Percentiles rank a stretch among this genome's conserved stretches.
Conservation (phyloP, 2,888 invertebrate species). For the Latrodectus elegans region DNA sequence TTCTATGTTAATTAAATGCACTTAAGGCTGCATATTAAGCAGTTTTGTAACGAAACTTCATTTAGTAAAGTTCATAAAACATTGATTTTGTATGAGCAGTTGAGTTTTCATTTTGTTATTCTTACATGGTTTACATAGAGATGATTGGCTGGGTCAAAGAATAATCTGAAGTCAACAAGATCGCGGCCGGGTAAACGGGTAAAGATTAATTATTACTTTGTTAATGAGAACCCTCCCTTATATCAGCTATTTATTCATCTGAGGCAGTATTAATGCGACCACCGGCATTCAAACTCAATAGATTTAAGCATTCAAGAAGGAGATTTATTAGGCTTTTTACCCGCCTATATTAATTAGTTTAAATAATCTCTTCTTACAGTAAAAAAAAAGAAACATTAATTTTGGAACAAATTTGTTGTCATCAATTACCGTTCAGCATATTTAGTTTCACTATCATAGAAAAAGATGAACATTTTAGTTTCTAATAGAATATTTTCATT, state of each 20-base stretch:
- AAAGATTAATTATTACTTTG: slow-evolving; percentile 67
- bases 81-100: neutral
- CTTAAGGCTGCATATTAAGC: neutral
- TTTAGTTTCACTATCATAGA: no score
- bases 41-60: neutral
- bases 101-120: slow-evolving; percentile 32
- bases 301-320: slow-evolving; percentile 53
- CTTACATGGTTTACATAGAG: slow-evolving; percentile 15
- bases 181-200: slow-evolving; percentile 61
- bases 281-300: slow-evolving; percentile 68
- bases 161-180: slow-evolving; percentile 26
- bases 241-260: slow-evolving; percentile 68
- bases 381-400: slow-evolving; percentile 61
- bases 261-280: slow-evolving; percentile 59
- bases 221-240: slow-evolving; percentile 67
- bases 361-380: slow-evolving; percentile 43
- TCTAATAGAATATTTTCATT: no score
- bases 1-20: no score
- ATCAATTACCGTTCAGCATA: slow-evolving; percentile 36
- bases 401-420: slow-evolving; percentile 65
- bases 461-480: no score
- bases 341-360: slow-evolving; percentile 65
- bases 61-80: neutral
- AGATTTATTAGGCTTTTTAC: slow-evolving; percentile 60
- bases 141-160: slow-evolving; percentile 43